phyloP scores from a whole-genome alignment of 1,140 invertebrate genomes.

The Caenorhabditis inopinata region DNA sequence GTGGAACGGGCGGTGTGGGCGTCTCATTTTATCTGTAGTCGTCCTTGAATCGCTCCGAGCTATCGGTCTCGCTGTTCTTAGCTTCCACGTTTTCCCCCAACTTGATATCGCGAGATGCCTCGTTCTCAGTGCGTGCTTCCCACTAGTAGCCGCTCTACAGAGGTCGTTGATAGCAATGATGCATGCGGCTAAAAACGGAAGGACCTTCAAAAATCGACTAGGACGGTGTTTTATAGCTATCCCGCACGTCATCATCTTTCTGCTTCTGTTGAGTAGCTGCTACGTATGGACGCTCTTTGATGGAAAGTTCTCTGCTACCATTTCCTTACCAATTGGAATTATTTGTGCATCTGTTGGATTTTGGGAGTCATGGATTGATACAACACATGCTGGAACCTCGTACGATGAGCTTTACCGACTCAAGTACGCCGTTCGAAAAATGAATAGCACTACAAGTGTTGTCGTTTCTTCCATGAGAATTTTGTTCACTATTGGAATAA shows the following conservation, averaged over 20 bases:
- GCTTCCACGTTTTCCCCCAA: slow-evolving; percentile 54
- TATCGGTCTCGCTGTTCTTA: slow-evolving; percentile 50
- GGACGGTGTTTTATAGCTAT: slow-evolving; percentile 14
- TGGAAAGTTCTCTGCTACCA: background rate
- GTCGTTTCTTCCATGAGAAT: slow-evolving; percentile 48
- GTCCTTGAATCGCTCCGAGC: slow-evolving; percentile 13
- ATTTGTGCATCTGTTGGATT: slow-evolving; percentile 56
- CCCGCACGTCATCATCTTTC: slow-evolving; percentile 32
- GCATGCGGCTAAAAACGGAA: background rate
- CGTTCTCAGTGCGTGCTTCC: slow-evolving; percentile 44
- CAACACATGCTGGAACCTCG: slow-evolving; percentile 40
- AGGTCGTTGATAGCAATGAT: slow-evolving; percentile 36
- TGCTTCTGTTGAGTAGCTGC: slow-evolving; percentile 8
- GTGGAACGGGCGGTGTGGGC: background rate
- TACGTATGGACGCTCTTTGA: slow-evolving; percentile 44
- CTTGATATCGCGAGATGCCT: slow-evolving; percentile 55
- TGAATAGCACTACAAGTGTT: slow-evolving; percentile 52
- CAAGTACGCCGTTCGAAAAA: slow-evolving; percentile 59
- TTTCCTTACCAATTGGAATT: slow-evolving; percentile 46
- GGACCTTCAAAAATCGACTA: slow-evolving; percentile 14
- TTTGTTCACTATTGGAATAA: slow-evolving; percentile 6
- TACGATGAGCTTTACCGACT: slow-evolving; percentile 57
- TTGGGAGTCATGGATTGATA: slow-evolving; percentile 60
- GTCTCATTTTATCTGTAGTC: background rate
- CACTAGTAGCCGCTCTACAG: slow-evolving; percentile 45